Percentiles rank a stretch among this genome's conserved stretches.
Evolutionary conservation across 2,888 invertebrate genomes (phyloP).

Genomic region (Cryptocheilus praepositus): DNA sequence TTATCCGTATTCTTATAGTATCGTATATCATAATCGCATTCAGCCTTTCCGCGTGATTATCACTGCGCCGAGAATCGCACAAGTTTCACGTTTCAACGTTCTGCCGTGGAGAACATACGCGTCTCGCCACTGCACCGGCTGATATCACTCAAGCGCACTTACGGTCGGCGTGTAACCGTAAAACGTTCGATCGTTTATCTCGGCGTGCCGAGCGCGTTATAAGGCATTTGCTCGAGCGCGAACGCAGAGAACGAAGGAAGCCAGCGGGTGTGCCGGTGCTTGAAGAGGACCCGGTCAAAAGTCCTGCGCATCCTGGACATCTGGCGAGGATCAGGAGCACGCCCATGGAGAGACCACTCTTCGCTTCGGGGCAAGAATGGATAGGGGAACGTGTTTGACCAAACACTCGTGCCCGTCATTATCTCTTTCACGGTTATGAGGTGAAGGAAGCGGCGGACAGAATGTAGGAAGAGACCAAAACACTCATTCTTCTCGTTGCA

Average conservation of each 20-base stretch:
- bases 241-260: not conserved
- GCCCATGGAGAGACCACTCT: constrained; percentile 40
- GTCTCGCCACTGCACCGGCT: too few species aligned
- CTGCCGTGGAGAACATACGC: too few species aligned
- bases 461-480: constrained; percentile 57
- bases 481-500: constrained; percentile 60
- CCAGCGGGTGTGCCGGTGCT: constrained; percentile 13
- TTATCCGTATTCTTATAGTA: too few species aligned
- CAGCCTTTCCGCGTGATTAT: too few species aligned
- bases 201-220: constrained; percentile 35
- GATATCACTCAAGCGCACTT: constrained; percentile 5
- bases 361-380: constrained; percentile 23
- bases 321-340: constrained; percentile 49
- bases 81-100: too few species aligned
- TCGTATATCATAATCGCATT: too few species aligned
- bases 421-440: constrained; percentile 49
- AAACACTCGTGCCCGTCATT: constrained; percentile 58
- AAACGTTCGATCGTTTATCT: constrained; percentile 34
- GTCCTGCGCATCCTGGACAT: constrained; percentile 29
- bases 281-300: not conserved
- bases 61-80: too few species aligned
- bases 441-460: constrained; percentile 12
- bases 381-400: constrained; percentile 37
- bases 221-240: constrained; percentile 14
- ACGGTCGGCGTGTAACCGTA: constrained; percentile 13